These are phyloP conservation scores for Synergus japonicus DNA, from an alignment of 2,888 invertebrate genomes.

Conservation along the genomic window DNA sequence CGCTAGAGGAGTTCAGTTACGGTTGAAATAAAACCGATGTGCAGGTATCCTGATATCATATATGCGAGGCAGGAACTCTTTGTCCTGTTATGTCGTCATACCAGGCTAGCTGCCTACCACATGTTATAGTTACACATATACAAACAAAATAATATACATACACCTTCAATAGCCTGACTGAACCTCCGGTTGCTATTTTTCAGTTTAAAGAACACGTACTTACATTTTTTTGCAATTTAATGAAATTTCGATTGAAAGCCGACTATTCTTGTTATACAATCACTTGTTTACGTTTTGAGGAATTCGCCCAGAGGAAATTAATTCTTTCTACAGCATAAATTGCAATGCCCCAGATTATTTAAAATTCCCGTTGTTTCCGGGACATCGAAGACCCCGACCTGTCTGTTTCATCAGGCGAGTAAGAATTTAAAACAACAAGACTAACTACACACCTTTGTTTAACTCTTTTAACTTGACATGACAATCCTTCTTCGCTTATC, in stretches of 20 bases:
- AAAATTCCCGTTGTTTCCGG: background rate
- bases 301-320: background rate
- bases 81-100: slow-evolving; percentile 74
- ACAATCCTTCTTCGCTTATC: background rate
- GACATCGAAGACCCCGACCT: background rate
- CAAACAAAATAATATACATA: background rate
- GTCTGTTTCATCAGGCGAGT: background rate
- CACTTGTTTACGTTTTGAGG: background rate
- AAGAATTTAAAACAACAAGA: background rate
- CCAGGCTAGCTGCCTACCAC: slow-evolving; percentile 56
- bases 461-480: background rate
- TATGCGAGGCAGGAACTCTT: slow-evolving; percentile 72
- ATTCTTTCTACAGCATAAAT: background rate
- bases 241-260: background rate
- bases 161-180: background rate
- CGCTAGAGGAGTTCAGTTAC: slow-evolving; percentile 59
- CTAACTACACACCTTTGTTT: background rate
- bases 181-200: slow-evolving; percentile 5
- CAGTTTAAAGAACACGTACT: background rate
- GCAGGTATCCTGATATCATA: slow-evolving; percentile 65
- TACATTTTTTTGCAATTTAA: background rate
- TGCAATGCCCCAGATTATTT: background rate
- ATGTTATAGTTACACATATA: slow-evolving; percentile 41
- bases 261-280: background rate
- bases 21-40: slow-evolving; percentile 61